These are phyloP conservation scores for Leucania comma DNA, from an alignment of 2,888 invertebrate genomes.

Conservation along the genomic window DNA sequence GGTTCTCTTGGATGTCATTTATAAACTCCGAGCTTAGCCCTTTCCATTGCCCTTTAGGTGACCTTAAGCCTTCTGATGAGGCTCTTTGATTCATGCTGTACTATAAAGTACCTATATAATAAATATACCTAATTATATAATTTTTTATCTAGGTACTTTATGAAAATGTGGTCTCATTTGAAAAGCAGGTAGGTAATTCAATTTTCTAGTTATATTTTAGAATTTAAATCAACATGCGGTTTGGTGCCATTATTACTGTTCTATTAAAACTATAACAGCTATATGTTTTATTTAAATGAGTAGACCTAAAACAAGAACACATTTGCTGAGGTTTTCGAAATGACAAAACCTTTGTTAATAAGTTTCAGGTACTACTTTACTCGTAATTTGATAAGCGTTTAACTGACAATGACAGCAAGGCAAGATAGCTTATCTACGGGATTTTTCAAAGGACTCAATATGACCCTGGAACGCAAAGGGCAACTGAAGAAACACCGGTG, in stretches of 20 bases:
- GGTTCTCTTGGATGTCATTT: no score
- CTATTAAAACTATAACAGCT: neutral
- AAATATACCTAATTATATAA: no score
- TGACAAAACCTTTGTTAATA: neutral
- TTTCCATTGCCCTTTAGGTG: no score
- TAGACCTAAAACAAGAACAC: no score
- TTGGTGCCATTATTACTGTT: neutral
- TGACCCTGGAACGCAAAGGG: no score
- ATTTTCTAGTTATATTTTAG: conserved; percentile 1
- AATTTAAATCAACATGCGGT: conserved; percentile 4
- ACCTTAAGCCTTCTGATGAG: no score
- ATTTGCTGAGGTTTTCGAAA: neutral
- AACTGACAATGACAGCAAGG: neutral
- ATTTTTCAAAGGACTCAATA: no score
- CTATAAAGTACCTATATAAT: no score
- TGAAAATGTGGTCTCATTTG: neutral
- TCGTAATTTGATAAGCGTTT: neutral
- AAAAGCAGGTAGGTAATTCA: neutral
- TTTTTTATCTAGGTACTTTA: neutral
- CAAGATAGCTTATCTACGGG: no score
- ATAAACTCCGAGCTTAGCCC: no score
- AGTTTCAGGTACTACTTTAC: neutral
- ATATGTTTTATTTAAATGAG: neutral
- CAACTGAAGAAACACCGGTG: no score
- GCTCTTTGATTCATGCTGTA: no score